A percentile compares a stretch with the other conserved stretches of the same genome.
These are phyloP conservation scores for Entomyzon cyanotis DNA, from an alignment of 2,113 vertebrate species.

Conservation along the genomic window DNA sequence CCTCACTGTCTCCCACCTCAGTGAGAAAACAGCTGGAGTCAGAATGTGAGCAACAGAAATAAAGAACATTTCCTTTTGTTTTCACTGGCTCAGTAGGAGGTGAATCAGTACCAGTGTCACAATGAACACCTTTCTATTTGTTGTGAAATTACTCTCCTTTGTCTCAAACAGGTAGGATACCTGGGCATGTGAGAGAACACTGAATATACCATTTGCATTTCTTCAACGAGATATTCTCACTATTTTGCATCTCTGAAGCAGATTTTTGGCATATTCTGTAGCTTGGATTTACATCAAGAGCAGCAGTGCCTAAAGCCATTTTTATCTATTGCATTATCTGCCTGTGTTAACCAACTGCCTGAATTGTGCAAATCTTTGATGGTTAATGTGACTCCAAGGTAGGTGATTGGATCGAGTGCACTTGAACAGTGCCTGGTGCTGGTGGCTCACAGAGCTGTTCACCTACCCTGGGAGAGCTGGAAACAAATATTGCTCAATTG, in stretches of 20 bases:
- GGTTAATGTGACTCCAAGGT: neutral
- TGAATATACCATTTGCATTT: neutral
- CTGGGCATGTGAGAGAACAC: neutral
- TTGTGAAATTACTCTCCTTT: neutral
- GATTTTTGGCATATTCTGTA: neutral
- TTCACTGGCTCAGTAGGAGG: neutral
- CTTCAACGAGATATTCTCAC: neutral
- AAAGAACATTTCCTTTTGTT: neutral
- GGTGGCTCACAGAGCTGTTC: neutral
- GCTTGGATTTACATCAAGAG: neutral
- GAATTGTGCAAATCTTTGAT: neutral
- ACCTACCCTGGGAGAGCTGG: neutral
- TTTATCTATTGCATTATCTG: neutral
- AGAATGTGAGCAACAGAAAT: neutral
- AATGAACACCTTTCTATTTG: neutral
- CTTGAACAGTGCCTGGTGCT: neutral
- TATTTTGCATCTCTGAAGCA: slow-evolving; percentile 6
- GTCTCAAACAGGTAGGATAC: neutral
- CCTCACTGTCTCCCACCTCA: neutral
- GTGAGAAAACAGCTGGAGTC: neutral
- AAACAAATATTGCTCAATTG: neutral
- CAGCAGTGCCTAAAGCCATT: neutral
- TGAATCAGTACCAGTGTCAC: neutral
- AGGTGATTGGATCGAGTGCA: neutral
- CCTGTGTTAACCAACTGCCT: neutral